phyloP scores from a whole-genome alignment of 1,140 invertebrate genomes.

The Zaprionus nigranus region DNA sequence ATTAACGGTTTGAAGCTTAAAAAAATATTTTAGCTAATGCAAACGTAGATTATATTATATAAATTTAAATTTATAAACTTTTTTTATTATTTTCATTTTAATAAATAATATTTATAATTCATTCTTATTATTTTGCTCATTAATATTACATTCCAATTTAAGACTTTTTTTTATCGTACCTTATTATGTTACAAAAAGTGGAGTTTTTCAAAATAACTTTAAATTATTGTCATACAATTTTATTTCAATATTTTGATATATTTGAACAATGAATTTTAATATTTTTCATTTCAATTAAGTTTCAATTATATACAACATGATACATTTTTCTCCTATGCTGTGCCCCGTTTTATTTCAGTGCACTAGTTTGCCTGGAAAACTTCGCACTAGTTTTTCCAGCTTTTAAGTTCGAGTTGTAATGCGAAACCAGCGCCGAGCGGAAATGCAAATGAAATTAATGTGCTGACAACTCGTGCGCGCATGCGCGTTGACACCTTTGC shows the following conservation, averaged over 20 bases:
- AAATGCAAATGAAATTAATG: conserved; percentile 84
- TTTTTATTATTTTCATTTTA: not conserved
- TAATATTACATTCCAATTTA: no score
- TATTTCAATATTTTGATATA: not conserved
- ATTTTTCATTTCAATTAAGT: not conserved
- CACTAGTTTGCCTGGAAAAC: conserved; percentile 53
- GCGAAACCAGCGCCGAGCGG: conserved; percentile 78
- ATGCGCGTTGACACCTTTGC: conserved; percentile 80
- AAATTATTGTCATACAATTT: not conserved
- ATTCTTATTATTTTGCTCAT: no score
- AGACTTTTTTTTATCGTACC: no score
- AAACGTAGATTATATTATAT: no score
- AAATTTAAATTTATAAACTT: not conserved
- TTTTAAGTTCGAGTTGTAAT: conserved; percentile 67
- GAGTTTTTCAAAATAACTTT: not conserved
- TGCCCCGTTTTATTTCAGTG: conserved; percentile 13
- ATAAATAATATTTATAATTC: not conserved
- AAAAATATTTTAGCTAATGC: not conserved
- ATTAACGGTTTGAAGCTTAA: no score
- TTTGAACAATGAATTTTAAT: not conserved
- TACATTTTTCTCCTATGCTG: no score
- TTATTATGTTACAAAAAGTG: no score
- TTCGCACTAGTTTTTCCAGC: conserved; percentile 79
- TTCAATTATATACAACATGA: no score
- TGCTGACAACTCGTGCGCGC: conserved; percentile 79